Percentiles rank a stretch among this genome's conserved stretches.
These are phyloP conservation scores for Platorchestia sp. DNA, from an alignment of 1,140 invertebrate species.

Conservation along the genomic window DNA sequence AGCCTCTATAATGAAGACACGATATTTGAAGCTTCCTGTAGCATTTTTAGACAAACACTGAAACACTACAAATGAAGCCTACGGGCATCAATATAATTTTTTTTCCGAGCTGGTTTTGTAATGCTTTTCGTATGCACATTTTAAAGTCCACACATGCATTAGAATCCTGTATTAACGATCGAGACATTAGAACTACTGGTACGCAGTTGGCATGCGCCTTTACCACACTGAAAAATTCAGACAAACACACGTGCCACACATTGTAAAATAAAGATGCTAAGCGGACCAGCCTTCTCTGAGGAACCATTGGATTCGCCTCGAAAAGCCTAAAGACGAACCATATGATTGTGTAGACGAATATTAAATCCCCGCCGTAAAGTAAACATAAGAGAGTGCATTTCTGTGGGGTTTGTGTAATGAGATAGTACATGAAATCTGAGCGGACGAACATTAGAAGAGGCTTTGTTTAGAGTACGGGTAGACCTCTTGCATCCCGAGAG, in stretches of 20 bases:
- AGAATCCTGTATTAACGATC: background rate
- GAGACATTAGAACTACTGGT: background rate
- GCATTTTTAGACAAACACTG: background rate
- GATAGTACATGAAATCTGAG: background rate
- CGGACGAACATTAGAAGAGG: background rate
- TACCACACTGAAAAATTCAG: too few relatives aligned
- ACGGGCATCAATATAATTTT: background rate
- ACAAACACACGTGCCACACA: background rate
- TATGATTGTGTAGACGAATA: background rate
- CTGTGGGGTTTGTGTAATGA: background rate
- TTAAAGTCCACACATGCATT: background rate
- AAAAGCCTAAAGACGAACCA: too few relatives aligned
- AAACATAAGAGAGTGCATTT: background rate
- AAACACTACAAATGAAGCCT: background rate
- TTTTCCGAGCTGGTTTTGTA: background rate
- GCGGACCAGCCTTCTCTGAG: background rate
- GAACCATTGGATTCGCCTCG: too few relatives aligned
- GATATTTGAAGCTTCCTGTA: background rate
- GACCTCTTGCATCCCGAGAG: background rate
- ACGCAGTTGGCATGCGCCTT: too few relatives aligned
- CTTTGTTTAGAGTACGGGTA: background rate
- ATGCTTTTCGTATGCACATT: background rate
- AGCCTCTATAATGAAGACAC: background rate
- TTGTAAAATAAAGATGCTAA: background rate
- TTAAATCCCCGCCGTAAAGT: background rate